These are phyloP conservation scores for Myotis myotis DNA, from an alignment of 2,797 vertebrate genomes.

Conservation along the genomic window DNA sequence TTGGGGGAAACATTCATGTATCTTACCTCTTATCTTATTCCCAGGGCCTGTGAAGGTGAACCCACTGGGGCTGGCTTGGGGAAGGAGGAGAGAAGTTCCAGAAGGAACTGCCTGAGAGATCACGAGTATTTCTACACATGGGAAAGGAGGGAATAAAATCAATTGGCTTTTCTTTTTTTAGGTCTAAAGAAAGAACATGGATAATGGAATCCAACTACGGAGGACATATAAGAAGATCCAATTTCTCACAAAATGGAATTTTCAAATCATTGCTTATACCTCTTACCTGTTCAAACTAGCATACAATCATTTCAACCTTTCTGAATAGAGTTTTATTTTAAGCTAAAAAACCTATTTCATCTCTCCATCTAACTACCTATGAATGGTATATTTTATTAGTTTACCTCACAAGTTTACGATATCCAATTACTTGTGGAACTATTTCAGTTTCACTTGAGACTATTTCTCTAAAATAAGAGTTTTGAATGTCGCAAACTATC, in stretches of 20 bases:
- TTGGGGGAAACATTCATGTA: conserved; percentile 83
- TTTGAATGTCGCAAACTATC: neutral
- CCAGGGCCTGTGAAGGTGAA: conserved; percentile 92
- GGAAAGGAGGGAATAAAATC: neutral
- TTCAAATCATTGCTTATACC: neutral
- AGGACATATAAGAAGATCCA: neutral
- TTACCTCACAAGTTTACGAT: neutral
- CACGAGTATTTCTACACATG: too few relatives aligned
- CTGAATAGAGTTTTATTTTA: neutral
- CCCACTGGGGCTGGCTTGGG: conserved; percentile 87
- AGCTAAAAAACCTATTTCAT: neutral
- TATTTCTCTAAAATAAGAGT: neutral
- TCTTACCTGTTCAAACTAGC: neutral
- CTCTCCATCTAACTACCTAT: neutral
- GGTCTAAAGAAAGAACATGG: neutral
- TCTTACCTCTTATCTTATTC: conserved; percentile 84
- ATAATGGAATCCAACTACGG: neutral
- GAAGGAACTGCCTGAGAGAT: conserved; percentile 88
- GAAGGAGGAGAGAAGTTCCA: conserved; percentile 87
- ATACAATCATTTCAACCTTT: neutral
- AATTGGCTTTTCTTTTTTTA: neutral
- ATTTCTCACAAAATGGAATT: neutral
- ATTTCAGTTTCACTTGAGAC: neutral
- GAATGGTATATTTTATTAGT: neutral
- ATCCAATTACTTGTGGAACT: neutral